A percentile compares a stretch with the other conserved stretches of the same genome.
These are phyloP conservation scores for Clusia tigrina DNA, from an alignment of 2,888 invertebrate species.

Conservation along the genomic window DNA sequence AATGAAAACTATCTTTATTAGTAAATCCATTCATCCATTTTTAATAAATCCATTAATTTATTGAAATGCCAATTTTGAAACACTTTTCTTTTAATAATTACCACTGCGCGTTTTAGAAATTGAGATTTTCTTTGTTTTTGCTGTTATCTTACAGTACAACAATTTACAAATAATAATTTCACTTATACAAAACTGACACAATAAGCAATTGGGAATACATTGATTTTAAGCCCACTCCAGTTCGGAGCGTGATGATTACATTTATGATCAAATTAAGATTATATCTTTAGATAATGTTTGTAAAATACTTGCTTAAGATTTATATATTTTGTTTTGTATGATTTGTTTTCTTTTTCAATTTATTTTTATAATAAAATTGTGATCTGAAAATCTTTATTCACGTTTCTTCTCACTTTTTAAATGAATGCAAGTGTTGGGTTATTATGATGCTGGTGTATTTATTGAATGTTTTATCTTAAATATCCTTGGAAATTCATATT, in stretches of 20 bases:
- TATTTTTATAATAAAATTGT: not conserved
- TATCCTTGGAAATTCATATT: not conserved
- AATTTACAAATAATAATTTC: constrained; percentile 5
- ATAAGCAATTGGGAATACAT: constrained; percentile 19
- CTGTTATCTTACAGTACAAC: constrained; percentile 7
- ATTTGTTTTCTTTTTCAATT: constrained; percentile 20
- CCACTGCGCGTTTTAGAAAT: constrained; percentile 12
- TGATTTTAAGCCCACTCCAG: not conserved
- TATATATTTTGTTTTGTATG: constrained; percentile 14
- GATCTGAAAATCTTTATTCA: not conserved
- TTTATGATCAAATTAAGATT: not conserved
- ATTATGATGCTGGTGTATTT: not conserved
- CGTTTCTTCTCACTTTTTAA: not conserved
- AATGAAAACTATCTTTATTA: too few relatives aligned
- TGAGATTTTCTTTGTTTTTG: constrained; percentile 4
- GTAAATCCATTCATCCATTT: constrained; percentile 3
- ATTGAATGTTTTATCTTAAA: not conserved
- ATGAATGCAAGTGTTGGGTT: not conserved
- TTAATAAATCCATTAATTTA: constrained; percentile 22
- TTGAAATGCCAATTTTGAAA: constrained; percentile 24
- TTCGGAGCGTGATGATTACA: not conserved
- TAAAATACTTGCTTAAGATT: constrained; percentile 1
- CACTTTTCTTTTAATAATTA: not conserved
- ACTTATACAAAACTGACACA: constrained; percentile 7
- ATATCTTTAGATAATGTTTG: constrained; percentile 4